Percentiles rank a stretch among this genome's conserved stretches.
Conservation (phyloP, 2,888 invertebrate species). For the Amorpha juglandis region DNA sequence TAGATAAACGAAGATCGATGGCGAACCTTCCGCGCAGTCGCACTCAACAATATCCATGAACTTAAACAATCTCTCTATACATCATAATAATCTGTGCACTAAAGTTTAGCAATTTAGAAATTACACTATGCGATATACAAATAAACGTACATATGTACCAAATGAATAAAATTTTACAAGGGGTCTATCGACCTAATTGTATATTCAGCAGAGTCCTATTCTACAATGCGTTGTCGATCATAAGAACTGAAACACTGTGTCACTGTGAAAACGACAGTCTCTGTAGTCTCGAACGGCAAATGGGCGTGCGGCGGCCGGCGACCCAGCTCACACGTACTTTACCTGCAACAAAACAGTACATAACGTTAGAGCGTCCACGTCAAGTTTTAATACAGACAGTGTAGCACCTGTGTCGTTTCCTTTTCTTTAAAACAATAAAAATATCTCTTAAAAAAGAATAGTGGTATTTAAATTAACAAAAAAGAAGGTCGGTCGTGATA, state of each 20-base stretch:
- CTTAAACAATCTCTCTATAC: conserved; percentile 63
- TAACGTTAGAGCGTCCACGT: background rate
- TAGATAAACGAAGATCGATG: conserved; percentile 59
- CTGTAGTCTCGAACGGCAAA: conserved; percentile 48
- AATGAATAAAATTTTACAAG: conserved; percentile 61
- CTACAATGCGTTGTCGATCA: conserved; percentile 49
- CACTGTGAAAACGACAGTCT: conserved; percentile 65
- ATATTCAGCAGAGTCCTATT: conserved; percentile 53
- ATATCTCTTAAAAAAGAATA: conserved; percentile 68
- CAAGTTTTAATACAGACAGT: conserved; percentile 26
- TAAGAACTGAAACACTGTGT: conserved; percentile 68
- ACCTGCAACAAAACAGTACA: conserved; percentile 71
- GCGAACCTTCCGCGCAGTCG: conserved; percentile 56
- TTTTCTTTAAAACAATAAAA: conserved; percentile 56
- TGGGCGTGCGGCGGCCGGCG: conserved; percentile 54
- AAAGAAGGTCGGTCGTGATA: conserved; percentile 71
- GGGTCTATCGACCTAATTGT: conserved; percentile 52
- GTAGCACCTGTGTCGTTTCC: conserved; percentile 40
- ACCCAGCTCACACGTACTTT: conserved; percentile 75
- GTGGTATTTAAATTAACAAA: conserved; percentile 80
- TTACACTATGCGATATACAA: conserved; percentile 68
- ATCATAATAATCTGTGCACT: conserved; percentile 68
- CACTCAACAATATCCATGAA: conserved; percentile 59
- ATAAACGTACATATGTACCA: conserved; percentile 61
- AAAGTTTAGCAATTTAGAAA: conserved; percentile 60